Base-by-base conservation (phyloP, 2,797 vertebrate genomes). In the Hypotaenidia philippensis region DNA sequence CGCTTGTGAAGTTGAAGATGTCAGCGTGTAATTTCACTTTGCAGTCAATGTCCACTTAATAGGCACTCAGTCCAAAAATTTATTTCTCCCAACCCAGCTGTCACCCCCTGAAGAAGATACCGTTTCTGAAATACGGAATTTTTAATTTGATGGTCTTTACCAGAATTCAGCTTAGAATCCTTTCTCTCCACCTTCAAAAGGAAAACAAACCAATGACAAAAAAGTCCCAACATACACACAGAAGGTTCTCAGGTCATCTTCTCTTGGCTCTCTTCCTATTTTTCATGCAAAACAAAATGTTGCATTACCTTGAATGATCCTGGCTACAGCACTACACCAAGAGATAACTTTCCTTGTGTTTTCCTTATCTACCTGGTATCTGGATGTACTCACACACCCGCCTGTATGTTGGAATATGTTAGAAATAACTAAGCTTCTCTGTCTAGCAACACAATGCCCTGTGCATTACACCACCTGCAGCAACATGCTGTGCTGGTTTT, bases 171-270 rank as follows among this genome's bases (percentile, higher is more conserved):
- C 47, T 75, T 21, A 11, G 4, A 87, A 71, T 6, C 4, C 14
- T 38, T 75, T 32, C 19, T 40, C 14, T 5, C 13, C 8, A 21
- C 13, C 20, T 89, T 45, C 25, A 69, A 45, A 86, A 50, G 32
- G 5, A 40, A 68, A 69, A 59, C 13, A 45, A 10, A 72, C 27
- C 18, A 74, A 6, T 1, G 40, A 52, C 11, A 65, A 19, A 29
- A 20, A 29, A 6, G n/a, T 8, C 49, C 49, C 25, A 22, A n/a
- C 1, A 6, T 8, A 2, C 15, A n/a, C 7, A 13, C 0, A 0
- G 50, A 55, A 65, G 18, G 17, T 57, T 61, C 36, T 45, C 34
- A 44, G 20, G 25, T 20, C 74, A 49, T n/a, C 12, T 74, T 53
- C 56, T 55, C 61, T 78, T 61, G 29, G 14, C 23, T 49, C 23